Conservation (phyloP, 2,113 vertebrate genomes). For the Emydura subglobosa region DNA sequence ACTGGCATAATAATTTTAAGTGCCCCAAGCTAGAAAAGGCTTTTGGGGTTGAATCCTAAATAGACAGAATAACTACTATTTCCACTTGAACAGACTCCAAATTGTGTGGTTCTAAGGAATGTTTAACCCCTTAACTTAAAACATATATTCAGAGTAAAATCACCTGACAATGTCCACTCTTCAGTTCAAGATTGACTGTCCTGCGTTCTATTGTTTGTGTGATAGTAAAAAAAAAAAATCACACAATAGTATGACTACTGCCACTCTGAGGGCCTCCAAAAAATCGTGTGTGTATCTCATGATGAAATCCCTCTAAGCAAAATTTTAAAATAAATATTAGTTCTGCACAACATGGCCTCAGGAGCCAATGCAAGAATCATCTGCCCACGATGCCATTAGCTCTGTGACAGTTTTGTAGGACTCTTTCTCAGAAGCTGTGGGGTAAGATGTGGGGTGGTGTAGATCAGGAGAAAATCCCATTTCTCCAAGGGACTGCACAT, state of each 20-base stretch:
- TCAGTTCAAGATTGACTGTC: constrained; percentile 38
- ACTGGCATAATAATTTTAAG: neutral
- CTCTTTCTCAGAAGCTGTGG: neutral
- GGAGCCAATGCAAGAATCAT: constrained; percentile 43
- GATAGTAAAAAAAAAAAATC: constrained; percentile 56
- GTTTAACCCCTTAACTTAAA: constrained; percentile 15
- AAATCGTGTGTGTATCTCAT: constrained; percentile 10
- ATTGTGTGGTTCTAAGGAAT: constrained; percentile 17
- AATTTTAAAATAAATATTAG: constrained; percentile 11
- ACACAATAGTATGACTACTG: constrained; percentile 14
- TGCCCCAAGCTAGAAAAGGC: constrained; percentile 18
- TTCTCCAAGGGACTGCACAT: neutral
- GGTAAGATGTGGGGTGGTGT: neutral
- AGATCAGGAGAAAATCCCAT: neutral
- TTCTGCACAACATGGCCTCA: constrained; percentile 28
- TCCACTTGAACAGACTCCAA: constrained; percentile 11
- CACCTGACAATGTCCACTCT: neutral
- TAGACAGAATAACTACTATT: neutral
- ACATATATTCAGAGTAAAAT: constrained; percentile 15
- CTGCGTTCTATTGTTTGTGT: constrained; percentile 35
- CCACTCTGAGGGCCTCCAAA: constrained; percentile 11
- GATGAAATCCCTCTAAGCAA: constrained; percentile 53
- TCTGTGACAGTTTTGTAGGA: neutral
- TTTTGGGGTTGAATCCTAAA: neutral
- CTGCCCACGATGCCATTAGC: constrained; percentile 2